Evolutionary conservation across 2,888 invertebrate genomes (phyloP), one percentile per base, ranked within the genome.

Genomic region (Harpalus rubripes): DNA sequence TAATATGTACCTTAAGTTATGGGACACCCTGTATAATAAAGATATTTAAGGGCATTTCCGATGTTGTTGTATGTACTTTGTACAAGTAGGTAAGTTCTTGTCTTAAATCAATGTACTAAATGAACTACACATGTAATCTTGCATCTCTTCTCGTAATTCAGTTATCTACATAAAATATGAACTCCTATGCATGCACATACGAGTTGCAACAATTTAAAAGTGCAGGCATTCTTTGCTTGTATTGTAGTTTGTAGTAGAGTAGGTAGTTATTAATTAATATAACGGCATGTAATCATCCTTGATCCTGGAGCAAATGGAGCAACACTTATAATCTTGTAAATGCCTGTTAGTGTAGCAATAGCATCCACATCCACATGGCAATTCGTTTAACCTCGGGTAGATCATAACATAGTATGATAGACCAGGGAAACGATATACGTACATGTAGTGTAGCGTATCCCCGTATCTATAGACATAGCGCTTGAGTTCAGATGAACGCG

Each of bases 401-500:
- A 68, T 68, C 68, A 68, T 68, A 68, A 39, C 68, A 39, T n/a
- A 68, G 32, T 15, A 68, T 68, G 68, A 68, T 39, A 68, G 68
- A 0, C 26, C 68, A 22, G 10, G 7, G 63, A 22, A 22, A 63
- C 22, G 44, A 32, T 32, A 32, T 32, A 59, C 59, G 15, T 59
- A 59, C 16, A 16, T 32, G 59, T 16, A 8, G 59, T 59, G 16
- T 22, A 22, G 22, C n/a, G 15, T 32, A 32, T 32, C 6, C 56
- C 15, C 8, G 65, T 68, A 68, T 58, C 58, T 78, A n/a, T 59
- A 59, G 81, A 81, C 44, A 65, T 39, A 63, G 22, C 65, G 65
- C 68, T 65, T 81, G 81, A 81, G 56, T 81, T 26, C 81, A 63
- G 63, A 18, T 63, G 63, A 68, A 18, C 68, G 81, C 26, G 81